A percentile compares a stretch with the other conserved stretches of the same genome.
phyloP scores from a whole-genome alignment of 2,888 invertebrate genomes.

The Protonemura montana region DNA sequence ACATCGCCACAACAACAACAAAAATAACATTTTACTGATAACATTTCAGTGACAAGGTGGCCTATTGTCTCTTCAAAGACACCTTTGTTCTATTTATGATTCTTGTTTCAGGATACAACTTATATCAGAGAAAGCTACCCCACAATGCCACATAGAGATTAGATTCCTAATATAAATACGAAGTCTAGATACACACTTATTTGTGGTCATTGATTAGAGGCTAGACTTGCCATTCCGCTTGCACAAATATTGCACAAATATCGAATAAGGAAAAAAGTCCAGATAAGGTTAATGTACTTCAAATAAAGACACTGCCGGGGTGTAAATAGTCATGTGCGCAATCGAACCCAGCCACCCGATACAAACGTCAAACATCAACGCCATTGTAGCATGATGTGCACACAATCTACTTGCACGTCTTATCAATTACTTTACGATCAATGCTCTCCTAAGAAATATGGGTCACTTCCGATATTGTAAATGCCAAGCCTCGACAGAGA shows the following conservation, averaged over 20 bases:
- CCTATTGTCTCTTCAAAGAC: not conserved
- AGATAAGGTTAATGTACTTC: not conserved
- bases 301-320: not conserved
- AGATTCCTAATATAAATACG: not conserved
- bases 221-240: not conserved
- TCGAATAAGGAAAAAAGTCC: not conserved
- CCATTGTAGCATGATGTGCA: not conserved
- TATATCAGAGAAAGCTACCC: not conserved
- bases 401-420: not conserved
- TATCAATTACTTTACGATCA: not conserved
- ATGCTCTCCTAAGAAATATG: not conserved
- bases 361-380: not conserved
- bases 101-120: not conserved
- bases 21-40: not conserved
- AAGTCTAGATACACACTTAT: not conserved
- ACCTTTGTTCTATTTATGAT: not conserved
- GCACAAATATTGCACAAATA: not conserved
- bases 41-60: not conserved
- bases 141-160: not conserved
- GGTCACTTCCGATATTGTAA: conserved; percentile 5
- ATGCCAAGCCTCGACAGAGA: not conserved
- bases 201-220: not conserved
- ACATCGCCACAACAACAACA: not conserved
- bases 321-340: not conserved
- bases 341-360: not conserved